phyloP scores from a whole-genome alignment of 2,888 invertebrate genomes.

The Lymantria monacha region DNA sequence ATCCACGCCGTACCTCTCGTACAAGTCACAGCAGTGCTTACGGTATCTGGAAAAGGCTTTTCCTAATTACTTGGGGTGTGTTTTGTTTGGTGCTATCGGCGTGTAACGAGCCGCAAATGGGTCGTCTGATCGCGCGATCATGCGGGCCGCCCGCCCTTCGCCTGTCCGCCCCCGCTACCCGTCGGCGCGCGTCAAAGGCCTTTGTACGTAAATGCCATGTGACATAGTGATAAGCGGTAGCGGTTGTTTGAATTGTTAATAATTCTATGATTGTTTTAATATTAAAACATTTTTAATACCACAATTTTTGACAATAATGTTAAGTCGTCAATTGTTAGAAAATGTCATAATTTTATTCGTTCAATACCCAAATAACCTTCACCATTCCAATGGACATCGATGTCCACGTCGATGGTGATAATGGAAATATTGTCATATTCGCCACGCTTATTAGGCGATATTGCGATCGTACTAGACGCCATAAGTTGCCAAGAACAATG shows the following conservation, averaged over 20 bases:
- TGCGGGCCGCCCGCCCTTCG: constrained; percentile 73
- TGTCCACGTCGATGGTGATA: too few species aligned
- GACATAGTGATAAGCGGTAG: constrained; percentile 38
- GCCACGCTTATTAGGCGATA: too few species aligned
- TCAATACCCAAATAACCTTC: too few species aligned
- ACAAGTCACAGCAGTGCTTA: constrained; percentile 42
- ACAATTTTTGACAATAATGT: too few species aligned
- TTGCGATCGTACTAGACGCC: too few species aligned
- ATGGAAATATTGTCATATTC: too few species aligned
- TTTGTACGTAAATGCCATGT: constrained; percentile 61
- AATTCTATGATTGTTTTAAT: too few species aligned
- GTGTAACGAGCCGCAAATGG: constrained; percentile 81
- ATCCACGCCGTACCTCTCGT: constrained; percentile 18
- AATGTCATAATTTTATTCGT: too few species aligned
- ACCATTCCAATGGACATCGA: too few species aligned
- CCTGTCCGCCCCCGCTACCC: constrained; percentile 35
- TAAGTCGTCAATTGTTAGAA: too few species aligned
- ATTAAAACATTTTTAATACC: too few species aligned
- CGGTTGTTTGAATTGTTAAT: constrained; percentile 16
- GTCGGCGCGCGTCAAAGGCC: constrained; percentile 71
- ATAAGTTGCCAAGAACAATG: too few species aligned
- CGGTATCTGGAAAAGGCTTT: constrained; percentile 68
- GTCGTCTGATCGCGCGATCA: constrained; percentile 77
- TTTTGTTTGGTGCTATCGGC: constrained; percentile 81
- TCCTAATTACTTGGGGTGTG: constrained; percentile 80